Percentiles rank a stretch among this genome's conserved stretches.
Evolutionary conservation across 2,888 invertebrate species (phyloP).

Genomic region (Epirrita christyi): DNA sequence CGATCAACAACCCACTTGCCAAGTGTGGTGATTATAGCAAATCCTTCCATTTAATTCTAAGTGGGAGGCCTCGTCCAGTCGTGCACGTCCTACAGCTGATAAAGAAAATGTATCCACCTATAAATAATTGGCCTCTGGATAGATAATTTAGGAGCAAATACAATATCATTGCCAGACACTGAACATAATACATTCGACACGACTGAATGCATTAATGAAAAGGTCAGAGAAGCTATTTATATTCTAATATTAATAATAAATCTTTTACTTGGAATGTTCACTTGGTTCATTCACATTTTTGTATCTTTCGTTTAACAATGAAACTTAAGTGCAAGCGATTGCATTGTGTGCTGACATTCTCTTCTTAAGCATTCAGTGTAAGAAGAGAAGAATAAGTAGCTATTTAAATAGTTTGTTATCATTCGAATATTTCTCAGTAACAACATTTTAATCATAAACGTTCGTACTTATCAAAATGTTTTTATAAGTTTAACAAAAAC

Average conservation of each 20-base stretch:
- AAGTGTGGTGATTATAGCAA: too few species aligned
- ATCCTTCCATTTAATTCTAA: too few species aligned
- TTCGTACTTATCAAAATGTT: too few species aligned
- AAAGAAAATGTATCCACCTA: too few species aligned
- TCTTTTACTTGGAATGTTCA: constrained; percentile 11
- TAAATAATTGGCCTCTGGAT: too few species aligned
- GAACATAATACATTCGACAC: constrained; percentile 4
- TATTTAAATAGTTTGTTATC: not conserved
- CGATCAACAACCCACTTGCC: too few species aligned
- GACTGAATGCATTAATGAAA: constrained; percentile 6
- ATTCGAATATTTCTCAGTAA: not conserved
- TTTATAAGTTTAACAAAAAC: not conserved
- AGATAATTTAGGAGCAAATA: too few species aligned
- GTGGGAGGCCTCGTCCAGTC: too few species aligned
- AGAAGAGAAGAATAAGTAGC: too few species aligned
- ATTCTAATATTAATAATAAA: constrained; percentile 29
- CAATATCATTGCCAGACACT: not conserved
- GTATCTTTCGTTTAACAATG: constrained; percentile 17
- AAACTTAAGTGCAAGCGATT: constrained; percentile 21
- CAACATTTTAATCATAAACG: not conserved
- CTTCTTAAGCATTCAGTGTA: not conserved
- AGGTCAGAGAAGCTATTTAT: constrained; percentile 13
- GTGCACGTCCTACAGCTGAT: too few species aligned
- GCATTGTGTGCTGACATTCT: constrained; percentile 14
- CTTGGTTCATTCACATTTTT: constrained; percentile 7